These are phyloP conservation scores for Canis aureus DNA, from an alignment of 2,113 vertebrate genomes.

Conservation along the genomic window DNA sequence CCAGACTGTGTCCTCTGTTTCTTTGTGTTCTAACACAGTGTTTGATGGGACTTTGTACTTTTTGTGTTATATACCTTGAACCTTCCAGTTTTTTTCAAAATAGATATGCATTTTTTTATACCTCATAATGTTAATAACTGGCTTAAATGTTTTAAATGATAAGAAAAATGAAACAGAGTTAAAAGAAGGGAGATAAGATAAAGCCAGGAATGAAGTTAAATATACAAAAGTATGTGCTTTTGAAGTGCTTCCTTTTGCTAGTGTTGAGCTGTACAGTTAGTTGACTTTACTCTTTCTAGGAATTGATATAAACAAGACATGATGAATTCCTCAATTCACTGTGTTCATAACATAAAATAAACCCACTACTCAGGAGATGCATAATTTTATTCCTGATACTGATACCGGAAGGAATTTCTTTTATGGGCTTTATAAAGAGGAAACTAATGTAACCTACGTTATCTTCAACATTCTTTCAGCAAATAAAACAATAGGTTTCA, in stretches of 20 bases:
- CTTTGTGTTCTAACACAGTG: not conserved
- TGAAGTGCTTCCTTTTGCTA: not conserved
- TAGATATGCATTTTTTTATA: not conserved
- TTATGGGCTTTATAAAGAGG: not conserved
- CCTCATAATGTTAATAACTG: not conserved
- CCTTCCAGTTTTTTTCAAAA: not conserved
- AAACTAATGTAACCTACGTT: not conserved
- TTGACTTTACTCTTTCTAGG: not conserved
- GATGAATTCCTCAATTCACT: not conserved
- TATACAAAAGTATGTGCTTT: not conserved
- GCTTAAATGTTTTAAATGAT: not conserved
- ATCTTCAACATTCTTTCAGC: not conserved
- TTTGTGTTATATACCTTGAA: not conserved
- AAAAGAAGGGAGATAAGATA: not conserved
- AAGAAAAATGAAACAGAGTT: not conserved
- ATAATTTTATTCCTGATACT: not conserved
- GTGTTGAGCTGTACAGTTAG: not conserved
- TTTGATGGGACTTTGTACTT: not conserved
- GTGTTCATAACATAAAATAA: not conserved
- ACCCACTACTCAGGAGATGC: not conserved
- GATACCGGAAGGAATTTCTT: not conserved
- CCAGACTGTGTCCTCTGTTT: not conserved
- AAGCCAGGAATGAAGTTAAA: not conserved
- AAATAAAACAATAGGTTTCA: conserved; percentile 21
- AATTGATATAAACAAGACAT: not conserved